Percentiles rank a stretch among this genome's conserved stretches.
phyloP scores from a whole-genome alignment of 1,140 invertebrate species.

The Oscheius sp. region DNA sequence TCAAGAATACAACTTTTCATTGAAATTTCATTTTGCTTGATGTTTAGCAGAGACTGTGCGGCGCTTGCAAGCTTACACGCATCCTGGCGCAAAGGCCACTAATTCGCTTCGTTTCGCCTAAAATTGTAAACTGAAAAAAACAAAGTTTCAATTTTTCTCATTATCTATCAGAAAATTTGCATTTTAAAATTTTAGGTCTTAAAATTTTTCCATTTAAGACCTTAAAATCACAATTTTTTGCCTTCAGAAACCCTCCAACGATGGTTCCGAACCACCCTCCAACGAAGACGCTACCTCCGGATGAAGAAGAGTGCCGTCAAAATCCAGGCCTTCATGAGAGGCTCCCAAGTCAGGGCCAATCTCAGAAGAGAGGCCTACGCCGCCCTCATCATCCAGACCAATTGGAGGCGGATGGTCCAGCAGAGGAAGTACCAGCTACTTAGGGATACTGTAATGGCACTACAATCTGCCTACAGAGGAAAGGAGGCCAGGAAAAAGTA shows the following conservation, averaged over 20 bases:
- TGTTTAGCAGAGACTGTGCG: no score
- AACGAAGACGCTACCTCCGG: slow-evolving; percentile 74
- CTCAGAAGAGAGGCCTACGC: slow-evolving; percentile 66
- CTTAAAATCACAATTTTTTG: no score
- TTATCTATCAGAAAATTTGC: no score
- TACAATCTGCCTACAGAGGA: slow-evolving; percentile 69
- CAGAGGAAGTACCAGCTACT: slow-evolving; percentile 72
- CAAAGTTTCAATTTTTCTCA: no score
- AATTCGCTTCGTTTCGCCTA: no score
- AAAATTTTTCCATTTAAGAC: no score
- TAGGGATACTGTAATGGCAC: slow-evolving; percentile 66
- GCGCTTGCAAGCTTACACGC: no score
- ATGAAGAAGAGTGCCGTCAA: slow-evolving; percentile 73
- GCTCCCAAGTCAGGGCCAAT: slow-evolving; percentile 58
- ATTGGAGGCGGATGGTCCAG: slow-evolving; percentile 72
- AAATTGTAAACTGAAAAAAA: no score
- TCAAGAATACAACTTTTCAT: no score
- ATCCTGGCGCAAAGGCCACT: no score
- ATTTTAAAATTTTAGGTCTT: no score
- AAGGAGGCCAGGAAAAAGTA: slow-evolving; percentile 30
- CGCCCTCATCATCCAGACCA: slow-evolving; percentile 74
- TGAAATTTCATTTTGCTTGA: no score
- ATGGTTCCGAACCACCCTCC: slow-evolving; percentile 81
- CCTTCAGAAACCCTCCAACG: slow-evolving; percentile 76
- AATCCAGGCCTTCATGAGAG: slow-evolving; percentile 73